Evolutionary conservation across 2,113 vertebrate species (phyloP).

Genomic region (Panthera uncia): DNA sequence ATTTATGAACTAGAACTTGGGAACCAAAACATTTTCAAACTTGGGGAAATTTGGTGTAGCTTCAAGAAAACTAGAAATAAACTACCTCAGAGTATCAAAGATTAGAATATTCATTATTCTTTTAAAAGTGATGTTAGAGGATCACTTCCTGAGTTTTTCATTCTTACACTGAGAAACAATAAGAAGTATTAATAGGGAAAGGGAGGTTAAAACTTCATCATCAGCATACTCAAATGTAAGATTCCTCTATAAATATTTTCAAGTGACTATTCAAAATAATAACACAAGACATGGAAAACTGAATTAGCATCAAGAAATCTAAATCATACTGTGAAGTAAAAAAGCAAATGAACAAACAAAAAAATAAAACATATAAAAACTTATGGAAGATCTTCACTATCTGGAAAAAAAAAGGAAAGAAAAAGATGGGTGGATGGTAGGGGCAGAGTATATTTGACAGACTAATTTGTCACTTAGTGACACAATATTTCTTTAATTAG

Average conservation of each 20-base stretch:
- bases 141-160: conserved; percentile 40
- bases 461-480: conserved; percentile 67
- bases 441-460: conserved; percentile 53
- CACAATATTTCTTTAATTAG: conserved; percentile 70
- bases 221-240: conserved; percentile 37
- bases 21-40: conserved; percentile 59
- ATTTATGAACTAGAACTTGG: conserved; percentile 14
- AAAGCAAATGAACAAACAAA: conserved; percentile 31
- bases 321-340: conserved; percentile 51
- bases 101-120: conserved; percentile 1
- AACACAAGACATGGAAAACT: conserved; percentile 49
- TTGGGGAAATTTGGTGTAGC: background rate
- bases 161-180: conserved; percentile 45
- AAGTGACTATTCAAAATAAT: conserved; percentile 59
- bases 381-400: conserved; percentile 51
- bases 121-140: conserved; percentile 12
- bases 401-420: conserved; percentile 53
- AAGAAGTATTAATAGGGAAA: conserved; percentile 47
- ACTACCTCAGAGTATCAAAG: conserved; percentile 51
- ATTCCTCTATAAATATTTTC: conserved; percentile 37
- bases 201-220: conserved; percentile 1
- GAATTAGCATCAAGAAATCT: conserved; percentile 57
- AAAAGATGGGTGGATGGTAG: background rate
- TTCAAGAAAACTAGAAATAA: conserved; percentile 61
- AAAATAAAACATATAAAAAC: background rate